A percentile compares a stretch with the other conserved stretches of the same genome.
These are phyloP conservation scores for Anoura caudifer DNA, from an alignment of 2,113 vertebrate genomes.

Conservation along the genomic window DNA sequence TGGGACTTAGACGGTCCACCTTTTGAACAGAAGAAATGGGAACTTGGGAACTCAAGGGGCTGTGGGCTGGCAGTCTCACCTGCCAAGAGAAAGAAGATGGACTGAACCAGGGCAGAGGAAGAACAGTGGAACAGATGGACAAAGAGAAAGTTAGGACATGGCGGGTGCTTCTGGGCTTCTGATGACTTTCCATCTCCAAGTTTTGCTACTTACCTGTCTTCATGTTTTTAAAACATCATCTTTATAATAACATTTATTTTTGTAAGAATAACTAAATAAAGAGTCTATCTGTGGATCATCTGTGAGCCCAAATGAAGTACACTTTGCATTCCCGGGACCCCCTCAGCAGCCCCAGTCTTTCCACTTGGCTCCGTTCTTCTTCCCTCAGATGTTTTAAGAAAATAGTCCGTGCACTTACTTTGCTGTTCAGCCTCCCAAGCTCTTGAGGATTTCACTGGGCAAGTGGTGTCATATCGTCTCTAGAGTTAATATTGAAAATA, in stretches of 20 bases:
- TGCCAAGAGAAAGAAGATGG: neutral
- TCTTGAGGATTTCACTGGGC: neutral
- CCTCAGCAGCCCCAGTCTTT: rapidly evolving
- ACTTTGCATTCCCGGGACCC: neutral
- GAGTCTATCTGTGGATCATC: neutral
- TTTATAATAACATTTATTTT: neutral
- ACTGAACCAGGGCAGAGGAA: neutral
- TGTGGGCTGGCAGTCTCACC: neutral
- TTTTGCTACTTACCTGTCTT: neutral
- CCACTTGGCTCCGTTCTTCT: neutral
- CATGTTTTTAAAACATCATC: neutral
- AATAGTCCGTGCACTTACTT: neutral
- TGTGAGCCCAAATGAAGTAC: neutral
- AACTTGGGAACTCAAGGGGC: neutral
- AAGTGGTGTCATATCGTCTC: neutral
- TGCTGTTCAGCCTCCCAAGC: neutral
- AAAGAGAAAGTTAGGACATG: neutral
- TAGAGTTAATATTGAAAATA: neutral
- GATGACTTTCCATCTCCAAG: neutral
- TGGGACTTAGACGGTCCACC: neutral
- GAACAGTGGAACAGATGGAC: neutral
- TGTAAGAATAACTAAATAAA: neutral
- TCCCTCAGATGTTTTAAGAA: neutral
- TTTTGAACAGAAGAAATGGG: neutral
- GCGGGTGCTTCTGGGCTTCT: neutral